These are phyloP conservation scores for Tiliacea aurago DNA, from an alignment of 2,888 invertebrate species.

Conservation along the genomic window DNA sequence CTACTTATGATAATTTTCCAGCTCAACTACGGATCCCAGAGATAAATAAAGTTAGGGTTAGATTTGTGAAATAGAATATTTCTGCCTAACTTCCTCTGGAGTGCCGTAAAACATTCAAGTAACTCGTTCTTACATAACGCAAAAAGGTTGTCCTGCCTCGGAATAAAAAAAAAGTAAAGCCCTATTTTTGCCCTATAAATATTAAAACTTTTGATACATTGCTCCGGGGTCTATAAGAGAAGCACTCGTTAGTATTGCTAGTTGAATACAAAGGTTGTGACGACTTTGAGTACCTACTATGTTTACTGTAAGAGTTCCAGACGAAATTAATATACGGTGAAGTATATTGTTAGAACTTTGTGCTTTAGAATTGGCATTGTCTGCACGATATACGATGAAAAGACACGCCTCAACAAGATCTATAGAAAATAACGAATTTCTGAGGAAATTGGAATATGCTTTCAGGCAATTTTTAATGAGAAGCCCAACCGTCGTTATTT, in stretches of 20 bases:
- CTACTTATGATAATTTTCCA: neutral
- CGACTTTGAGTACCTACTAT: slow-evolving; percentile 16
- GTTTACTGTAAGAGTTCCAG: slow-evolving; percentile 26
- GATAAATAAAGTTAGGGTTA: slow-evolving; percentile 26
- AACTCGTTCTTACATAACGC: slow-evolving; percentile 45
- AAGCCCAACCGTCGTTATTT: neutral
- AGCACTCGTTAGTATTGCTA: slow-evolving; percentile 19
- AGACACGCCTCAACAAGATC: slow-evolving; percentile 1
- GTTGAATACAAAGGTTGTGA: slow-evolving; percentile 10
- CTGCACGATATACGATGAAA: neutral
- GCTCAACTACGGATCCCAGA: slow-evolving; percentile 18
- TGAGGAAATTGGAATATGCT: neutral
- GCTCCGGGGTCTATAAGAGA: slow-evolving; percentile 16
- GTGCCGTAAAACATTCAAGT: slow-evolving; percentile 52
- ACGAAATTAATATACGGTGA: slow-evolving; percentile 20
- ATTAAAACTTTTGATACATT: slow-evolving; percentile 43
- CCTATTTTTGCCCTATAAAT: slow-evolving; percentile 38
- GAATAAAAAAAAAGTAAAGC: slow-evolving; percentile 23
- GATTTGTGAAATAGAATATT: slow-evolving; percentile 61
- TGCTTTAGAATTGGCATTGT: slow-evolving; percentile 8
- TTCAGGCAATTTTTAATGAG: neutral
- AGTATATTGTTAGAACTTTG: slow-evolving; percentile 3
- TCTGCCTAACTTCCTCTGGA: slow-evolving; percentile 47
- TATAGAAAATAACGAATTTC: neutral
- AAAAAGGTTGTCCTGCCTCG: slow-evolving; percentile 31